Base-by-base conservation (phyloP, 2,888 invertebrate genomes). In the Nipponacmea schrenckii region DNA sequence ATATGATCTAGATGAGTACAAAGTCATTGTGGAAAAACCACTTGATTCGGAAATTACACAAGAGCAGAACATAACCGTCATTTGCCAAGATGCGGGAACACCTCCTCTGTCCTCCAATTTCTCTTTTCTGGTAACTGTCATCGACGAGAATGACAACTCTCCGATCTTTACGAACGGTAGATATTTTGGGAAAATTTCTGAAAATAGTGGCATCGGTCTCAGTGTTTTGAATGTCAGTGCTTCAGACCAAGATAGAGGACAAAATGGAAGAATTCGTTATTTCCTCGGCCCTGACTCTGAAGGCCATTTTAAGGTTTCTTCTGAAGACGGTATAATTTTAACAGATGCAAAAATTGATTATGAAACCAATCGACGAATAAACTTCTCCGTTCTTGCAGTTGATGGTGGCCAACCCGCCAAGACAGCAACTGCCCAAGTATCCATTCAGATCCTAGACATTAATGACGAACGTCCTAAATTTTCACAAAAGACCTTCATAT, bases 131-230 rank as follows among this genome's bases (percentile, higher is more conserved):
- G 82, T 87, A 27, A 72, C 78, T n/a, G 82, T 87, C 14, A 74
- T 74, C 4, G 87, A 87, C 74, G 83, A 84, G 76, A 87, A 87
- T 73, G 87, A 87, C 77, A 79, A 87, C 69, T 64, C 76, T 7
- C 87, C 87, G 15, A 46, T 70, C 8, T 87, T 87, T 72, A 70
- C 72, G 8, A 70, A 80, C 63, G 39, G 70, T 14, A 72, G 77
- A 26, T 83, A 85, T 70, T 62, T 71, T 31, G 80, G 78, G 15
- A 77, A 76, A 62, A 68, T 87, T n/a, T 50, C 69, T 7, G 87
- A 88, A 70, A 85, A 87, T 76, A 86, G 84, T 67, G 68, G 80
- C n/a, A 65, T 79, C 27, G 83, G 84, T 62, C 80, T 81, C 69
- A 79, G 79, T 8, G 79, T 87, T 5, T 46, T 82, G 8, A 75